Percentiles rank a stretch among this genome's conserved stretches.
Evolutionary conservation across 37 sponge, comb jelly and placozoan species (phyloP).

Genomic region (Dysidea cf. avara): DNA sequence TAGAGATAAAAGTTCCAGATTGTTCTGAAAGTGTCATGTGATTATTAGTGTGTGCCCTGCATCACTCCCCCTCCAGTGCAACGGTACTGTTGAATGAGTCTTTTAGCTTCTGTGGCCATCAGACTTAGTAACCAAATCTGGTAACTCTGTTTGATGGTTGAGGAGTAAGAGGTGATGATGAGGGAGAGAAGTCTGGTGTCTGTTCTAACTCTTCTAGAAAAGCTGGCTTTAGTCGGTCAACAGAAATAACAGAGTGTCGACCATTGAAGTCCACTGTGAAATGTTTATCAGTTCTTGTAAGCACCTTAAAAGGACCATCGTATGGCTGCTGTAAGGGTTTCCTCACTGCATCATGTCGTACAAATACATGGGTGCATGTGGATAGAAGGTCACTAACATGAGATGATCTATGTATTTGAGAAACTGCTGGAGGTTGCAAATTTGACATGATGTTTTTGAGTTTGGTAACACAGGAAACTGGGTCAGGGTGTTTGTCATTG

Average conservation of each 20-base stretch:
- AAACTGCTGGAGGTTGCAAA: neutral
- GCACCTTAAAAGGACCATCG: slow-evolving; percentile 5
- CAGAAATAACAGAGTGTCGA: neutral
- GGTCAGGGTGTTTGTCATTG: slow-evolving; percentile 3
- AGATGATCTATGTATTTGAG: too few relatives aligned
- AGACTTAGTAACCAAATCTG: too few relatives aligned
- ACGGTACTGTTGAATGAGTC: too few relatives aligned
- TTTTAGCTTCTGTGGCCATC: too few relatives aligned
- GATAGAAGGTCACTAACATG: slow-evolving; percentile 1
- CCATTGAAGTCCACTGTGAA: slow-evolving; percentile 8
- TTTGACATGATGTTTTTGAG: neutral
- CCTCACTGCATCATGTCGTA: slow-evolving; percentile 3
- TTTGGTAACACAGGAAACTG: slow-evolving; percentile 9
- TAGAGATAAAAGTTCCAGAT: too few relatives aligned
- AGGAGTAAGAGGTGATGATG: too few relatives aligned
- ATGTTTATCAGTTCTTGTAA: neutral
- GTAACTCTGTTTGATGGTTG: too few relatives aligned
- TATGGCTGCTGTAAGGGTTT: slow-evolving; percentile 15
- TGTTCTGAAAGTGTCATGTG: too few relatives aligned
- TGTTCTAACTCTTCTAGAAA: neutral
- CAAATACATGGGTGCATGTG: slow-evolving; percentile 27
- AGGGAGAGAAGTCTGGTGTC: too few relatives aligned
- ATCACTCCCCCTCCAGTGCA: too few relatives aligned
- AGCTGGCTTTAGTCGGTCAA: slow-evolving; percentile 30
- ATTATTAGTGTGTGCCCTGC: too few relatives aligned